These are phyloP conservation scores for Myotis brandtii DNA, from an alignment of 2,113 vertebrate genomes.

Conservation along the genomic window DNA sequence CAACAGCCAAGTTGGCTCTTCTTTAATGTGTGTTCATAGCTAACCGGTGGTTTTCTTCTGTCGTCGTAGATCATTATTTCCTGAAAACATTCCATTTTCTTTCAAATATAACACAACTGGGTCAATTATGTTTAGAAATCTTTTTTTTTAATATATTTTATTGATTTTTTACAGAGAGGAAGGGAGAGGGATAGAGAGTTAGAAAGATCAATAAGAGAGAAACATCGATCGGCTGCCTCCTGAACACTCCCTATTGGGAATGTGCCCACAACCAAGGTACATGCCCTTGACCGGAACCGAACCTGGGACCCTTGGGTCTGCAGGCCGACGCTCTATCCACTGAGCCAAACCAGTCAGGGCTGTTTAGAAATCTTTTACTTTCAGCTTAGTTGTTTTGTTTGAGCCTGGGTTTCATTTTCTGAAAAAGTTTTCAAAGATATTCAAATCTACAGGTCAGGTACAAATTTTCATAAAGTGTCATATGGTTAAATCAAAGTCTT, in stretches of 20 bases:
- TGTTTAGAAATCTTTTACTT: constrained; percentile 41
- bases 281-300: too few species aligned
- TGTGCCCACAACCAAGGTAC: too few species aligned
- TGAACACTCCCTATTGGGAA: too few species aligned
- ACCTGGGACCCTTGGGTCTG: too few species aligned
- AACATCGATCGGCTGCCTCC: too few species aligned
- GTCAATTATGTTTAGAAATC: background rate
- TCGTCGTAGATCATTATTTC: background rate
- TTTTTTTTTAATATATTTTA: too few species aligned
- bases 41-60: background rate
- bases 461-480: background rate
- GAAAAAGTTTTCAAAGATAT: background rate
- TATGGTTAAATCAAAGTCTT: constrained; percentile 28
- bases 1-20: constrained; percentile 4
- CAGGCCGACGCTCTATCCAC: too few species aligned
- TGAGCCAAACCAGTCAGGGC: too few species aligned
- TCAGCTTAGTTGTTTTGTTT: background rate
- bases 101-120: background rate
- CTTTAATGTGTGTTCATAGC: constrained; percentile 11
- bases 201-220: too few species aligned
- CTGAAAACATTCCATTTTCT: constrained; percentile 41
- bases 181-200: too few species aligned
- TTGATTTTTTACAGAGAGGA: too few species aligned
- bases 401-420: constrained; percentile 41
- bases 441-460: background rate